Base-by-base conservation (phyloP, 2,113 vertebrate species). In the Amblyornis subalaris region DNA sequence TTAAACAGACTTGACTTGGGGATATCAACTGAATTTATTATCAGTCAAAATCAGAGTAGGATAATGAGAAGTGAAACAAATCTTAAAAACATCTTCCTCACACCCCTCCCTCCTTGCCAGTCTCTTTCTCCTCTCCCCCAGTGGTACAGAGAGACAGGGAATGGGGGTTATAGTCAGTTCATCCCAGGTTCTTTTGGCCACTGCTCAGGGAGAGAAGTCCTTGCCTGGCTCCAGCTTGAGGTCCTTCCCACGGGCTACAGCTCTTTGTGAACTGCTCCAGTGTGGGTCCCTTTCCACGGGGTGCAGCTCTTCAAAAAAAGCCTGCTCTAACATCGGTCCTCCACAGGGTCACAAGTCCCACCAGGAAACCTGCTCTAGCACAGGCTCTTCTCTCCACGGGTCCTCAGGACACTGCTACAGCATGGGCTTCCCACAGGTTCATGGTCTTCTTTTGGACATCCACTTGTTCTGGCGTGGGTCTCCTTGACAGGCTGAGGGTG, bases 121-220 rank as follows among this genome's bases (percentile, higher is more conserved):
- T 8, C 29, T 50, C 35, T 42, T 5, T 40, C 31, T 79, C 31
- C 48, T 20, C 4, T 4, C 2, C 2, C 13, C 0, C 6, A 15
- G 42, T 8, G 14, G 57, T 42, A 50, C 22, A 28, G 9, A 7
- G 44, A 31, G 18, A 20, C 50, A 22, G 12, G 10, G 40, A 71
- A 26, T 33, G 31, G 26, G 22, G 18, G 26, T 33, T 51, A 22
- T 24, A 35, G 10, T 19, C 25, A 57, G 7, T 23, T 57, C 57
- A 71, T 47, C 42, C 9, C 13, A 17, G 3, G 7, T 19, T 72
- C 4, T 55, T 35, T 48, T 7, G 25, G 22, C 31, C 48, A 26
- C 17, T 23, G 9, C 17, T 33, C 58, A 44, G 22, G 6, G 36
- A 50, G 31, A 42, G 17, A 25, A 50, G 11, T 5, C 42, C 18